These are phyloP conservation scores for Rhineura floridana DNA, from an alignment of 2,113 vertebrate species.

Conservation along the genomic window DNA sequence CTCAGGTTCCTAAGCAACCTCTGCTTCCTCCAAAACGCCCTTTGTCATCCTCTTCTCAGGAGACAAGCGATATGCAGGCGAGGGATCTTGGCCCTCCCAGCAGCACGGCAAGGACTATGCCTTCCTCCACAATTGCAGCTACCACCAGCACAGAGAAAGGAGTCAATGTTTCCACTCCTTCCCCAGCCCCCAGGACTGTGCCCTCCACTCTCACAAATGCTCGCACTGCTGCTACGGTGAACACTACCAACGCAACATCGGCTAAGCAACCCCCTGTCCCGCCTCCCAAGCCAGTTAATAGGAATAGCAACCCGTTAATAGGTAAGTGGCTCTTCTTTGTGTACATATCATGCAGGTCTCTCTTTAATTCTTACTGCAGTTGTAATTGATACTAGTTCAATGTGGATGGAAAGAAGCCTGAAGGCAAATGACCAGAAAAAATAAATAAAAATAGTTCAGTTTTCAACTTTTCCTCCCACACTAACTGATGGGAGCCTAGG, in stretches of 20 bases:
- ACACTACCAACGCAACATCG: conserved; percentile 65
- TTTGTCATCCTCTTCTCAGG: conserved; percentile 76
- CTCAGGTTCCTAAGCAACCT: conserved; percentile 81
- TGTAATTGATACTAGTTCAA: neutral
- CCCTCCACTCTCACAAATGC: conserved; percentile 71
- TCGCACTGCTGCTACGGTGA: conserved; percentile 71
- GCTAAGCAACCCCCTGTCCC: conserved; percentile 91
- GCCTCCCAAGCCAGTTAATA: conserved; percentile 92
- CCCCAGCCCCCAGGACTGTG: conserved; percentile 80
- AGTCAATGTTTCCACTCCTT: conserved; percentile 60
- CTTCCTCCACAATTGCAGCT: conserved; percentile 55
- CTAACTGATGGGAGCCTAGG: too few relatives aligned
- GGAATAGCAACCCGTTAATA: conserved; percentile 88
- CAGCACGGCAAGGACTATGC: conserved; percentile 49
- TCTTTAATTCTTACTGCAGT: neutral
- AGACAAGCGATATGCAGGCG: conserved; percentile 72
- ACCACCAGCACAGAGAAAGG: conserved; percentile 54
- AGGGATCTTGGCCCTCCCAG: conserved; percentile 53
- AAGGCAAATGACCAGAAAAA: neutral
- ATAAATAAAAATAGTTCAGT: neutral
- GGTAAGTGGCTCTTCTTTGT: conserved; percentile 78
- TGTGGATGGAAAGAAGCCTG: neutral
- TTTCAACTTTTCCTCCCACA: neutral
- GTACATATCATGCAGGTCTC: neutral
- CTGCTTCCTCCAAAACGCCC: conserved; percentile 90